phyloP scores from a whole-genome alignment of 2,888 invertebrate species.

The Sesamia inferens region DNA sequence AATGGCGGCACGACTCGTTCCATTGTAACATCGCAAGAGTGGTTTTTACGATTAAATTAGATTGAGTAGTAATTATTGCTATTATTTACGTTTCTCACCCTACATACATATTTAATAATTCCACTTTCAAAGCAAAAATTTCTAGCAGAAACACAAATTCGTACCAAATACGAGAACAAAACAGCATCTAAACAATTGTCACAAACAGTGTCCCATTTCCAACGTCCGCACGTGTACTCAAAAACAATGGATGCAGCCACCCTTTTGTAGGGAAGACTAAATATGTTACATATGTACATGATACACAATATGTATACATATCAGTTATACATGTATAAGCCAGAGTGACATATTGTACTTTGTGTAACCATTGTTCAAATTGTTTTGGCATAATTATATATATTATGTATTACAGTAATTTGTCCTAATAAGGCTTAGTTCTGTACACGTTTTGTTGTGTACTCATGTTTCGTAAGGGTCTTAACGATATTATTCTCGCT shows the following conservation, averaged over 20 bases:
- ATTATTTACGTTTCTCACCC: too few species aligned
- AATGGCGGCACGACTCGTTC: too few species aligned
- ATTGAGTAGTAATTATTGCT: too few species aligned
- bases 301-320: slow-evolving; percentile 58
- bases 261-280: slow-evolving; percentile 67
- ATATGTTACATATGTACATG: slow-evolving; percentile 33
- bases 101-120: too few species aligned
- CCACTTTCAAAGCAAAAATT: background rate
- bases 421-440: slow-evolving; percentile 15
- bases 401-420: slow-evolving; percentile 38
- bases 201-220: slow-evolving; percentile 29
- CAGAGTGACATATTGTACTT: slow-evolving; percentile 65
- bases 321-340: slow-evolving; percentile 68
- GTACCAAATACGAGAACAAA: slow-evolving; percentile 33
- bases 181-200: slow-evolving; percentile 18
- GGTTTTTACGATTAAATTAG: too few species aligned
- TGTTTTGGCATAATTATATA: slow-evolving; percentile 31
- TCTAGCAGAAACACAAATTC: background rate
- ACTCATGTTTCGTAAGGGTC: background rate
- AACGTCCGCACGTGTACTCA: slow-evolving; percentile 55
- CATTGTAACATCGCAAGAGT: too few species aligned
- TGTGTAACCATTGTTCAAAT: slow-evolving; percentile 49
- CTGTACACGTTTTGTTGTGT: slow-evolving; percentile 3
- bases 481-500: background rate
- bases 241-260: slow-evolving; percentile 66